Conservation (phyloP, 1,140 invertebrate species). For the Luehdorfia chinensis region DNA sequence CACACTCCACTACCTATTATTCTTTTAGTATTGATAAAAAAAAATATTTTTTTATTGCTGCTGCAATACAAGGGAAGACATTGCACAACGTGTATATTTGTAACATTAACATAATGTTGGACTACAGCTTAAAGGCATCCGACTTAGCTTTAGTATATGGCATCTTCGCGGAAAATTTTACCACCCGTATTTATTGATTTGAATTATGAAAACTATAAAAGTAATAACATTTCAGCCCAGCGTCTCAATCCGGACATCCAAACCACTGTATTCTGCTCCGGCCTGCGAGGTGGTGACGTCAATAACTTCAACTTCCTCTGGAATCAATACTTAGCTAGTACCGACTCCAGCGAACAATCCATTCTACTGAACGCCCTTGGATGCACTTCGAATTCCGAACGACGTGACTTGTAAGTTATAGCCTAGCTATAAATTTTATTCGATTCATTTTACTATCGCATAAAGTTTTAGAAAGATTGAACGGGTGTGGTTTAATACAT, state of each 20-base stretch:
- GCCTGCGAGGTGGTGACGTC: slow-evolving; percentile 68
- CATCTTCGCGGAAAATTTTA: too few relatives aligned
- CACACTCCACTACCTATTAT: too few relatives aligned
- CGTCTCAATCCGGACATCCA: slow-evolving; percentile 54
- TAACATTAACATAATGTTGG: too few relatives aligned
- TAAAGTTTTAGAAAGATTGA: neutral
- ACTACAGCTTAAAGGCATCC: too few relatives aligned
- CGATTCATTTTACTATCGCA: neutral
- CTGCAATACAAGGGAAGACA: too few relatives aligned
- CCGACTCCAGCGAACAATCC: slow-evolving; percentile 75
- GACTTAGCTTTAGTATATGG: too few relatives aligned
- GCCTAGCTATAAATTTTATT: slow-evolving; percentile 5
- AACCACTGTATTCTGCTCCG: slow-evolving; percentile 78
- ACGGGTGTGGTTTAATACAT: neutral
- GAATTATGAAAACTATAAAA: too few relatives aligned
- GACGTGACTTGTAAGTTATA: slow-evolving; percentile 46
- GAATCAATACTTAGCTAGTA: slow-evolving; percentile 63
- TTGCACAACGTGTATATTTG: too few relatives aligned
- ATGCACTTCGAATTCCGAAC: slow-evolving; percentile 73
- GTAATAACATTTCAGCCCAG: slow-evolving; percentile 33
- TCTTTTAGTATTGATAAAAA: too few relatives aligned
- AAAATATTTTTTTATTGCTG: too few relatives aligned
- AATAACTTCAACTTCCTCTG: slow-evolving; percentile 77
- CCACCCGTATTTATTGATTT: too few relatives aligned
- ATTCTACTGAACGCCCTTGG: slow-evolving; percentile 79